phyloP scores from a whole-genome alignment of 2,797 vertebrate species.

The Chiloscyllium punctatum region DNA sequence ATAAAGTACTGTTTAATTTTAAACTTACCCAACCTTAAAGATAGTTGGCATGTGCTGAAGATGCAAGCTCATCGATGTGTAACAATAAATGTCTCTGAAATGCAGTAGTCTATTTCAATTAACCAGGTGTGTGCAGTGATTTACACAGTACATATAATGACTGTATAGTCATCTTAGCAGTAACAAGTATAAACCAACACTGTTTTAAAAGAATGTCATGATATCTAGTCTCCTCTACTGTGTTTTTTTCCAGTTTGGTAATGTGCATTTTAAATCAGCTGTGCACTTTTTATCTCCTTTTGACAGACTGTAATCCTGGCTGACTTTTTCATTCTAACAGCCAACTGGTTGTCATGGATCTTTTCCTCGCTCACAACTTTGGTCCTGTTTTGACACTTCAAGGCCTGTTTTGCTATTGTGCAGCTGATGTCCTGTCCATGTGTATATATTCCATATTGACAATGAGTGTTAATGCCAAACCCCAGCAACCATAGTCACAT shows the following conservation, averaged over 20 bases:
- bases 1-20: neutral
- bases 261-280: conserved; percentile 16
- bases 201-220: neutral
- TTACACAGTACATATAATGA: neutral
- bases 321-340: conserved; percentile 39
- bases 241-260: neutral
- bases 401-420: conserved; percentile 57
- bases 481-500: conserved; percentile 96
- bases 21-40: neutral
- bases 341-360: conserved; percentile 58
- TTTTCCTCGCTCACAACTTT: conserved; percentile 43
- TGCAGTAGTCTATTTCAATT: conserved; percentile 2
- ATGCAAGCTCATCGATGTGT: neutral
- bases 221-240: neutral
- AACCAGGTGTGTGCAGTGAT: neutral
- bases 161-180: neutral
- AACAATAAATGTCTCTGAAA: neutral
- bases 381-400: conserved; percentile 54
- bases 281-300: neutral
- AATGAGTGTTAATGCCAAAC: conserved; percentile 95
- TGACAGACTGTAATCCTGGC: neutral
- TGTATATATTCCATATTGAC: conserved; percentile 84
- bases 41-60: neutral
- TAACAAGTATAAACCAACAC: neutral
- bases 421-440: conserved; percentile 97